Conservation (phyloP, 1,140 invertebrate species). For the Drosophila orena region DNA sequence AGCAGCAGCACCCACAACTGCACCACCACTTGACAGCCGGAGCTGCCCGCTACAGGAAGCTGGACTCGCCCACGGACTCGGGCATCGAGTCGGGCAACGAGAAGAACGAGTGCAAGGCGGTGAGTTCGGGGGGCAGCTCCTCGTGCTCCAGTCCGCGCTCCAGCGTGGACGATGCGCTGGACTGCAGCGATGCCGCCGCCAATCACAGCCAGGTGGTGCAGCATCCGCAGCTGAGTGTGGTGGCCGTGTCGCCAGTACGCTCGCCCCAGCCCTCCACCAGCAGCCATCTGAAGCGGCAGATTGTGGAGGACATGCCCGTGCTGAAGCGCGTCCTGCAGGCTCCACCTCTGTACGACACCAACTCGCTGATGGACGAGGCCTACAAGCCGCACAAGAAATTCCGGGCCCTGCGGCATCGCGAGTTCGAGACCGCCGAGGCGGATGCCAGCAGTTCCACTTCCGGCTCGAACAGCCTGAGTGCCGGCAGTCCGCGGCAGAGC, state of each 20-base stretch:
- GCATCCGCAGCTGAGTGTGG: constrained; percentile 56
- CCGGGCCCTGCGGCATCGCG: constrained; percentile 91
- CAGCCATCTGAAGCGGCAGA: constrained; percentile 84
- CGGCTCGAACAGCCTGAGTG: constrained; percentile 55
- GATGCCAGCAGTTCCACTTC: constrained; percentile 85
- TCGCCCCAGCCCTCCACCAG: constrained; percentile 77
- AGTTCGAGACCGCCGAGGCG: constrained; percentile 89
- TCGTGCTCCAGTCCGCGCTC: constrained; percentile 94
- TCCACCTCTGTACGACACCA: constrained; percentile 94
- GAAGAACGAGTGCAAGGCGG: constrained; percentile 90
- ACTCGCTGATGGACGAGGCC: constrained; percentile 96
- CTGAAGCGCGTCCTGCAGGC: constrained; percentile 95
- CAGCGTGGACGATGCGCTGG: constrained; percentile 91
- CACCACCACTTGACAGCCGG: constrained; percentile 76
- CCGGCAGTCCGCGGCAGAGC: constrained; percentile 65
- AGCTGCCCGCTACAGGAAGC: constrained; percentile 88
- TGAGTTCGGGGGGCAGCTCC: constrained; percentile 89
- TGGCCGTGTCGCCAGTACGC: constrained; percentile 74
- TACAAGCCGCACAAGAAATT: constrained; percentile 98
- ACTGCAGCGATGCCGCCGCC: constrained; percentile 85
- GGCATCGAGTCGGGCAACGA: constrained; percentile 97
- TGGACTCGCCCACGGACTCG: constrained; percentile 95
- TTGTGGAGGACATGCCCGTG: constrained; percentile 96
- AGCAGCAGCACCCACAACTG: constrained; percentile 71
- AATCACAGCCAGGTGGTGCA: constrained; percentile 20